These are phyloP conservation scores for Heliconius aoede DNA, from an alignment of 2,888 invertebrate species.

Conservation along the genomic window DNA sequence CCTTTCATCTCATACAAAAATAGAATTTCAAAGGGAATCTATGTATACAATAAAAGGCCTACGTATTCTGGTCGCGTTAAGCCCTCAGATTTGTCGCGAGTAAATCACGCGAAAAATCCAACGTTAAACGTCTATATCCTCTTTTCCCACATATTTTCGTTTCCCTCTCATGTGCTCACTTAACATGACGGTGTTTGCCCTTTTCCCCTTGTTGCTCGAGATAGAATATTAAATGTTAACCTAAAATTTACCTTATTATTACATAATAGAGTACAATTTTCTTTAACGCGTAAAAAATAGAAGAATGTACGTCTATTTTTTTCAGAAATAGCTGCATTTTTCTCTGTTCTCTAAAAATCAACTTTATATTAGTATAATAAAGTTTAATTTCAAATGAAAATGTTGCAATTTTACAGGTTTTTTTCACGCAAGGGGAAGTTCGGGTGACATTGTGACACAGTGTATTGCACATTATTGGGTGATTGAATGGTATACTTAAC, in stretches of 20 bases:
- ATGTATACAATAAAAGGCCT: constrained; percentile 52
- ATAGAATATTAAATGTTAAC: constrained; percentile 48
- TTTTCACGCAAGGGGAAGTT: constrained; percentile 59
- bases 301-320: constrained; percentile 70
- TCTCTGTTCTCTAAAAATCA: neutral
- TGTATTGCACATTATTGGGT: constrained; percentile 83
- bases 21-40: constrained; percentile 37
- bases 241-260: constrained; percentile 50
- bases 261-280: constrained; percentile 28
- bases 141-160: constrained; percentile 83
- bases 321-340: constrained; percentile 43
- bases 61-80: constrained; percentile 61
- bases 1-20: constrained; percentile 35
- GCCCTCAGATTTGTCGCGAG: constrained; percentile 79
- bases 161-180: constrained; percentile 84
- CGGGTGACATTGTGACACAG: constrained; percentile 81
- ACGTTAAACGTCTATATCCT: constrained; percentile 83
- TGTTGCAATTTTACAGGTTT: constrained; percentile 46
- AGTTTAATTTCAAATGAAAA: constrained; percentile 41
- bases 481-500: constrained; percentile 80
- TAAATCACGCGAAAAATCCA: constrained; percentile 83
- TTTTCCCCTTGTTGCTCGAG: constrained; percentile 67
- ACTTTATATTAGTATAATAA: neutral
- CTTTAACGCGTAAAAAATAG: constrained; percentile 45
- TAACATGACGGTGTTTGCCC: constrained; percentile 82